These are phyloP conservation scores for Nomada fucata DNA, from an alignment of 2,888 invertebrate genomes.

Conservation along the genomic window DNA sequence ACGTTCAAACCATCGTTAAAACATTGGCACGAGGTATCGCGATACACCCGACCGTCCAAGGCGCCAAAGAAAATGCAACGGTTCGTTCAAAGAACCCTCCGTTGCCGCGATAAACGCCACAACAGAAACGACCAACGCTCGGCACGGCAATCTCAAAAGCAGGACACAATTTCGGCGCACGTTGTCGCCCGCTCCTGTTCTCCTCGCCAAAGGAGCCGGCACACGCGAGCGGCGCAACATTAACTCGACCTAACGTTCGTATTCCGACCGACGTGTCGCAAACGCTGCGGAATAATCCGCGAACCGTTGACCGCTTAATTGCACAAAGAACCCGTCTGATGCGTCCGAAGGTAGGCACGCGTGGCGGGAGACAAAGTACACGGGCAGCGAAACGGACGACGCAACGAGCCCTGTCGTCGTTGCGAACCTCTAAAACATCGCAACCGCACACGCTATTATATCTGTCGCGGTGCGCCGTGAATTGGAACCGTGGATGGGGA, in stretches of 20 bases:
- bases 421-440: conserved; percentile 71
- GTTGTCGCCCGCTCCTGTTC: too few relatives aligned
- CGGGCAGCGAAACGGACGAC: not conserved
- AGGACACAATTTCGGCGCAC: too few relatives aligned
- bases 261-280: not conserved
- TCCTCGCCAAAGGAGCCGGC: too few relatives aligned
- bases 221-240: too few relatives aligned
- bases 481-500: conserved; percentile 17
- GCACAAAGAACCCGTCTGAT: not conserved
- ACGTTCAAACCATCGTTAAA: too few relatives aligned
- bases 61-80: too few relatives aligned
- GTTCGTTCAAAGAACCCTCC: too few relatives aligned
- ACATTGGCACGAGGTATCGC: too few relatives aligned
- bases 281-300: not conserved
- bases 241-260: not conserved
- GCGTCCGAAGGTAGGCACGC: conserved; percentile 16
- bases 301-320: conserved; percentile 12
- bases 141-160: too few relatives aligned
- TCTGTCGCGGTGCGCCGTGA: conserved; percentile 58
- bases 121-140: too few relatives aligned
- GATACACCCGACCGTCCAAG: too few relatives aligned
- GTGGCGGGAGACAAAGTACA: not conserved
- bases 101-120: too few relatives aligned
- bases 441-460: conserved; percentile 62
- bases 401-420: conserved; percentile 49